phyloP scores from a whole-genome alignment of 35 echinoderm and acorn worm species.

The Holothuria glaberrima region DNA sequence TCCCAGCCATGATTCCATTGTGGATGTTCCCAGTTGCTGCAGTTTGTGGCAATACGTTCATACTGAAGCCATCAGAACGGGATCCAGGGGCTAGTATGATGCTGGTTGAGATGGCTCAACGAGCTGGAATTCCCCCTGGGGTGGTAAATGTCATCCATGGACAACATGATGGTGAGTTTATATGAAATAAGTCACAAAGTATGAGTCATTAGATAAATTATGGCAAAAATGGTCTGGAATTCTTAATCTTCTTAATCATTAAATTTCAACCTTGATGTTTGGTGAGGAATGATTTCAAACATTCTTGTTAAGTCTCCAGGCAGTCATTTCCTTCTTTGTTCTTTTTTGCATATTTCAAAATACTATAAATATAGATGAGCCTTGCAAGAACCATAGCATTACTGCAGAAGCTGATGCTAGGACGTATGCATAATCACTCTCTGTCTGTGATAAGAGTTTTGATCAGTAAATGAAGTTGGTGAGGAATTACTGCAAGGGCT shows the following conservation, averaged over 20 bases:
- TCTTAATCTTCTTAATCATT: too few relatives aligned
- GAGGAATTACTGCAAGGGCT: too few relatives aligned
- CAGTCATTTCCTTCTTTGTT: too few relatives aligned
- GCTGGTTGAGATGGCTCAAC: slow-evolving; percentile 80
- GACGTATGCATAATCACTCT: not conserved
- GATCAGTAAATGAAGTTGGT: not conserved
- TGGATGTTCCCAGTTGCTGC: slow-evolving; percentile 99
- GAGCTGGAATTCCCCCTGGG: slow-evolving; percentile 91
- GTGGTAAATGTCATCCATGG: slow-evolving; percentile 97
- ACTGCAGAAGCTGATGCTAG: too few relatives aligned
- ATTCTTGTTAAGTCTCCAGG: too few relatives aligned
- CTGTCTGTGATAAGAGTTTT: not conserved
- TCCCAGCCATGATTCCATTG: slow-evolving; percentile 98
- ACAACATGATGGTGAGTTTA: slow-evolving; percentile 90
- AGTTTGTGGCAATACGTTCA: slow-evolving; percentile 92
- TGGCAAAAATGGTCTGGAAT: too few relatives aligned
- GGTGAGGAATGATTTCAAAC: too few relatives aligned
- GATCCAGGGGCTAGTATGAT: slow-evolving; percentile 97
- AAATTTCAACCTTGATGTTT: too few relatives aligned
- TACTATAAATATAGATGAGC: too few relatives aligned
- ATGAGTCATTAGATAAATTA: too few relatives aligned
- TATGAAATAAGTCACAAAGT: not conserved
- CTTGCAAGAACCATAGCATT: too few relatives aligned
- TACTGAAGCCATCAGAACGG: slow-evolving; percentile 96
- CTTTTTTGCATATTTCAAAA: too few relatives aligned